Conservation (phyloP, 1,140 invertebrate genomes). For the Xylocopa sonorina region DNA sequence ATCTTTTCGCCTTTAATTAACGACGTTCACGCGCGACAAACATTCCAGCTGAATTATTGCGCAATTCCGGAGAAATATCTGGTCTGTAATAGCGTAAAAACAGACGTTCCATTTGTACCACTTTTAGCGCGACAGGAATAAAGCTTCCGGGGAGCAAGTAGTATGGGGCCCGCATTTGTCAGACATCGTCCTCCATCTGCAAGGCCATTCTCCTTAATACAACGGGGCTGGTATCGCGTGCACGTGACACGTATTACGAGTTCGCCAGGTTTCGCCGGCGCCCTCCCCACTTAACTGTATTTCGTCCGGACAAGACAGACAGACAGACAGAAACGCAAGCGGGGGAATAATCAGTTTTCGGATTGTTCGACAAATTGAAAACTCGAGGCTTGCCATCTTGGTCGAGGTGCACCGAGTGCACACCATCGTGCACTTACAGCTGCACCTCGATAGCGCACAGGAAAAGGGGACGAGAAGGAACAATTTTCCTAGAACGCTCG, state of each 20-base stretch:
- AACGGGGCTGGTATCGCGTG: slow-evolving; percentile 27
- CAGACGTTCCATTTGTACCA: slow-evolving; percentile 38
- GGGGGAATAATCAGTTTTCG: slow-evolving; percentile 10
- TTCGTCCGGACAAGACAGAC: slow-evolving; percentile 1
- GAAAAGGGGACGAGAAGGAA: neutral
- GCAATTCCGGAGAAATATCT: slow-evolving; percentile 19
- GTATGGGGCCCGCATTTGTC: slow-evolving; percentile 41
- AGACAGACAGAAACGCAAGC: slow-evolving; percentile 10
- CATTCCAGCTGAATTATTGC: slow-evolving; percentile 15
- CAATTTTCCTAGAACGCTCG: neutral
- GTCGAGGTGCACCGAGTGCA: no score
- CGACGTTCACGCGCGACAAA: neutral
- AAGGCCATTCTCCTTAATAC: slow-evolving; percentile 35
- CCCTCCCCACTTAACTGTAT: neutral
- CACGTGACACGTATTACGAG: slow-evolving; percentile 31
- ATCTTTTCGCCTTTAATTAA: slow-evolving; percentile 36
- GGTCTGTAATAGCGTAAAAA: slow-evolving; percentile 25
- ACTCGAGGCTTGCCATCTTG: neutral
- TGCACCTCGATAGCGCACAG: neutral
- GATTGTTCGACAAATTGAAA: slow-evolving; percentile 31
- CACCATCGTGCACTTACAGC: neutral
- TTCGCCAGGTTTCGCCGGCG: neutral
- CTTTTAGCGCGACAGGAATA: slow-evolving; percentile 10
- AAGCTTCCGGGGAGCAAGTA: slow-evolving; percentile 13
- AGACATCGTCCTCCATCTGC: slow-evolving; percentile 36